A percentile compares a stretch with the other conserved stretches of the same genome.
Evolutionary conservation across 2,797 vertebrate genomes (phyloP).

Genomic region (Sebastes iracundus): DNA sequence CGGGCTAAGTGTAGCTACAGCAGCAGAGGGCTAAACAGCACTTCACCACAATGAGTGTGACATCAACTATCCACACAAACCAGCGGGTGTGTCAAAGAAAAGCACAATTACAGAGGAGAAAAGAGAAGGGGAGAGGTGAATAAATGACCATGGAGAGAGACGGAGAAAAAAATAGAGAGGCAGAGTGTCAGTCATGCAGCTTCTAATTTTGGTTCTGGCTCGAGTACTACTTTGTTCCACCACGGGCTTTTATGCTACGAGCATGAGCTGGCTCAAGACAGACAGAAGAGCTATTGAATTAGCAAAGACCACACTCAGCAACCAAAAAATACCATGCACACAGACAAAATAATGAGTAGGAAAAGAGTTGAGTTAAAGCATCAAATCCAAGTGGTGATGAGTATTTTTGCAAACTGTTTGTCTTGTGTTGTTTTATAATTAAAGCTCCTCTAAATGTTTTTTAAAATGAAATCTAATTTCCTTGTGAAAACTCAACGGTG

Average conservation of each 20-base stretch:
- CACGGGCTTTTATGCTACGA: conserved; percentile 38
- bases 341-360: conserved; percentile 16
- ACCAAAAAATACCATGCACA: neutral
- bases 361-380: neutral
- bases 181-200: conserved; percentile 50
- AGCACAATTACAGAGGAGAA: conserved; percentile 78
- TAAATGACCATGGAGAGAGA: conserved; percentile 26
- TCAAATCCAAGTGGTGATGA: neutral
- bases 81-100: conserved; percentile 80
- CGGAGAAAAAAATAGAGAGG: neutral
- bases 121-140: conserved; percentile 47
- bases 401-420: neutral
- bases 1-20: conserved; percentile 55
- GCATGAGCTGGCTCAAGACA: conserved; percentile 37
- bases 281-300: conserved; percentile 49
- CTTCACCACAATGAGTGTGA: conserved; percentile 71
- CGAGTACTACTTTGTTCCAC: conserved; percentile 49
- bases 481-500: neutral
- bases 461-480: conserved; percentile 21
- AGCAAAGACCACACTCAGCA: conserved; percentile 27
- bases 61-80: conserved; percentile 70
- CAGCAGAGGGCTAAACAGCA: conserved; percentile 47
- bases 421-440: neutral
- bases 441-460: conserved; percentile 5
- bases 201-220: conserved; percentile 73